Evolutionary conservation across 2,113 vertebrate species (phyloP), one percentile per base, ranked within the genome.

Genomic region (Syngnathoides biaculeatus): DNA sequence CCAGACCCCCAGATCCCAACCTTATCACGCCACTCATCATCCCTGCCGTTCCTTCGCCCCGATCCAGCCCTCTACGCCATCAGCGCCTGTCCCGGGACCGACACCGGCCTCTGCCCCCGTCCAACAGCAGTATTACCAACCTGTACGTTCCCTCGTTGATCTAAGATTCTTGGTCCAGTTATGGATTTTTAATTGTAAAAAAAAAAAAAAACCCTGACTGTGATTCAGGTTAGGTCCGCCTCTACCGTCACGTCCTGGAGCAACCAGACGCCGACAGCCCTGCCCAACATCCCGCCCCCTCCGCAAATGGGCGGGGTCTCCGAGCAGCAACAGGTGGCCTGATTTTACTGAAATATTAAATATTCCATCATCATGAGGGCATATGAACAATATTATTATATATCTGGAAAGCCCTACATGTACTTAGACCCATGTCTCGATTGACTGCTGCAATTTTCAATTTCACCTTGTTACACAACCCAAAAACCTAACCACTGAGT

Each of bases 241-340:
- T 94, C 94, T 92, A 98, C 97, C 90, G 94, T 96, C 88, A 99
- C 97, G 91, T 95, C 96, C 92, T 99, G 97, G 96, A 99, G 96
- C 96, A 97, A 99, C 94, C 96, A 98, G 95, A 98, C 93, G 90
- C 95, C 96, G 89, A 97, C 97, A 90, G 93, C 94, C 93, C 94
- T 98, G 90, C 93, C 94, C 93, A 95, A 94, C 92, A 91, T 93
- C 93, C 93, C 89, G 91, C 86, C 92, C 91, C 84, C 91, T 92
- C 92, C 88, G 92, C 88, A 94, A 89, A 92, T 93, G 93, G 94
- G 91, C 91, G 93, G 88, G 89, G 89, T 91, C 91, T 92, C 93
- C 90, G 95, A 94, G 82, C 94, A 91, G 89, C 94, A 98, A 96
- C 55, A 57, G 97, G 30, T 35, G 6, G 4, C 30, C 30, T 35